Conservation (phyloP, 2,888 invertebrate species). For the Cepaea hortensis region DNA sequence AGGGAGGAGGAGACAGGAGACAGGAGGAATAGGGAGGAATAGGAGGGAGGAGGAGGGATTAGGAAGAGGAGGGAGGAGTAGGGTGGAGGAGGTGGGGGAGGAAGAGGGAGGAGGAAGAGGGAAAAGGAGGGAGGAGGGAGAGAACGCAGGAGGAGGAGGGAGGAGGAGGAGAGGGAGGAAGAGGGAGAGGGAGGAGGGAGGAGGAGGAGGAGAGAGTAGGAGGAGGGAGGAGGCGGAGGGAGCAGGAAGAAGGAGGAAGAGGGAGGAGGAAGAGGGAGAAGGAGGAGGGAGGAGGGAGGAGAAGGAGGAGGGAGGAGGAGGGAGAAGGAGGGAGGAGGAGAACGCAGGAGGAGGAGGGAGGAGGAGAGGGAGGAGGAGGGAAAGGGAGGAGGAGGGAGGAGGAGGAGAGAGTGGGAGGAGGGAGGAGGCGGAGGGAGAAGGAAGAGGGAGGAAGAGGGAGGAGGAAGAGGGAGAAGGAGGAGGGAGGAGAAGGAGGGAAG, state of each 20-base stretch:
- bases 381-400: neutral
- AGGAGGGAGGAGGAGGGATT: neutral
- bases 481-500: neutral
- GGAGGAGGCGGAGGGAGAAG: neutral
- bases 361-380: neutral
- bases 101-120: neutral
- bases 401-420: too few species aligned
- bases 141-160: neutral
- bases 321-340: neutral
- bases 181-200: neutral
- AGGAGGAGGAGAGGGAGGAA: neutral
- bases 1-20: neutral
- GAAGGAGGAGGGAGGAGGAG: neutral
- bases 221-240: too few species aligned
- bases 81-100: neutral
- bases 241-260: too few species aligned
- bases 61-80: neutral
- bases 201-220: neutral
- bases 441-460: neutral
- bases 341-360: neutral
- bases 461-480: neutral
- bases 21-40: neutral
- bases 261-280: too few species aligned
- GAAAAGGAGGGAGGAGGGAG: neutral
- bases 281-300: neutral